A percentile compares a stretch with the other conserved stretches of the same genome.
Evolutionary conservation across 2,888 invertebrate genomes (phyloP).

Genomic region (Mythimna ferrago): DNA sequence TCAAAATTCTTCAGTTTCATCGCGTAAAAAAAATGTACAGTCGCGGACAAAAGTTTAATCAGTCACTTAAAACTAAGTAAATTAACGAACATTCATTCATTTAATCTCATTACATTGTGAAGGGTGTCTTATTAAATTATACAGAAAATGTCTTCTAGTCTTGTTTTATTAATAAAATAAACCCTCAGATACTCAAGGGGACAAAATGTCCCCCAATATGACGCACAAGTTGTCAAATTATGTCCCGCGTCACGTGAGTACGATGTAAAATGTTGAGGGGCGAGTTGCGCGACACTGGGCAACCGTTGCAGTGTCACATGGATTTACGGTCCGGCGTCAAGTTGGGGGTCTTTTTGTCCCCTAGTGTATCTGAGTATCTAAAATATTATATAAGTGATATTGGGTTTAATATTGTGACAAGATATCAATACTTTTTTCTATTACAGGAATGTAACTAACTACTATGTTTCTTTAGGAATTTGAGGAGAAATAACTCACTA

Average conservation of each 20-base stretch:
- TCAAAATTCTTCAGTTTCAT: not conserved
- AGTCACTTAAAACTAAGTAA: conserved; percentile 6
- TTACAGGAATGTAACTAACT: conserved; percentile 25
- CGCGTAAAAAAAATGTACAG: conserved; percentile 12
- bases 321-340: too few species aligned
- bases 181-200: too few species aligned
- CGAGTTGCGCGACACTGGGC: too few species aligned
- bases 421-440: conserved; percentile 13
- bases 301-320: too few species aligned
- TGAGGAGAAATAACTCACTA: not conserved
- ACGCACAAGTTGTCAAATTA: too few species aligned
- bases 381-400: conserved; percentile 6
- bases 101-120: conserved; percentile 57
- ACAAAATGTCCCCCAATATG: too few species aligned
- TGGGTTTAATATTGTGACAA: conserved; percentile 43
- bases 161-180: conserved; percentile 10
- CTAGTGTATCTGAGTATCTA: not conserved
- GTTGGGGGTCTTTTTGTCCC: too few species aligned
- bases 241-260: too few species aligned
- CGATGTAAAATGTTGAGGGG: too few species aligned
- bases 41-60: conserved; percentile 37
- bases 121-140: conserved; percentile 28
- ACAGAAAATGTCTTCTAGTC: conserved; percentile 15
- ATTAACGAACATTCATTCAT: conserved; percentile 17
- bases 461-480: conserved; percentile 2